Conservation (phyloP, 35 echinoderm and acorn worm genomes). For the Lytechinus variegatus region DNA sequence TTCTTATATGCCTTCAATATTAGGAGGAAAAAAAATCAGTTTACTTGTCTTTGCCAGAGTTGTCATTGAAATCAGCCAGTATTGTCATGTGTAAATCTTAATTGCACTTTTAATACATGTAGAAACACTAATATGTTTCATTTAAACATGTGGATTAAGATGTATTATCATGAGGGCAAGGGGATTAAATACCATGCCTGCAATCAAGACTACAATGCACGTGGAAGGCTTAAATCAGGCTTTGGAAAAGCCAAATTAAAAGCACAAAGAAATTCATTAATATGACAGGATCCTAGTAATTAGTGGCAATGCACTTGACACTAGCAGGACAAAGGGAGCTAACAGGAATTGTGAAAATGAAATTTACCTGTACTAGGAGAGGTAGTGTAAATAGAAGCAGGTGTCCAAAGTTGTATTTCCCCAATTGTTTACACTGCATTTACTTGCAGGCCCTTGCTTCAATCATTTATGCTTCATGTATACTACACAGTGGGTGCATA, state of each 20-base stretch:
- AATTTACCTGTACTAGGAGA: slow-evolving; percentile 22
- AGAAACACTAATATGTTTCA: neutral
- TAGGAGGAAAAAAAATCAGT: neutral
- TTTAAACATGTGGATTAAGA: neutral
- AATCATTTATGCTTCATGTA: neutral
- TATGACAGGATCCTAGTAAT: slow-evolving; percentile 1
- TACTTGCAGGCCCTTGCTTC: slow-evolving; percentile 5
- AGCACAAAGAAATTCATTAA: slow-evolving; percentile 21
- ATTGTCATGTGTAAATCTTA: neutral
- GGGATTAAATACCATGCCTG: neutral
- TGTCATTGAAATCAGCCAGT: neutral
- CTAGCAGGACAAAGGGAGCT: slow-evolving; percentile 28
- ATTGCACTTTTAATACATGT: neutral
- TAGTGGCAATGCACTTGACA: slow-evolving; percentile 8
- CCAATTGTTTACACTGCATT: slow-evolving; percentile 44
- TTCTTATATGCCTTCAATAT: too few relatives aligned
- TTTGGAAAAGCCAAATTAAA: slow-evolving; percentile 25
- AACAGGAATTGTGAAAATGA: slow-evolving; percentile 52
- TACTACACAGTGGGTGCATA: neutral
- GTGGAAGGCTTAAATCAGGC: neutral
- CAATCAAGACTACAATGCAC: neutral
- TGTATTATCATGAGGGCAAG: neutral
- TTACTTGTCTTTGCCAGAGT: neutral
- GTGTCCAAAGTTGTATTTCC: slow-evolving; percentile 48
- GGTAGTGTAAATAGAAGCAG: slow-evolving; percentile 43